phyloP scores from a whole-genome alignment of 2,797 vertebrate genomes.

The Gymnoscopelus microlampas region DNA sequence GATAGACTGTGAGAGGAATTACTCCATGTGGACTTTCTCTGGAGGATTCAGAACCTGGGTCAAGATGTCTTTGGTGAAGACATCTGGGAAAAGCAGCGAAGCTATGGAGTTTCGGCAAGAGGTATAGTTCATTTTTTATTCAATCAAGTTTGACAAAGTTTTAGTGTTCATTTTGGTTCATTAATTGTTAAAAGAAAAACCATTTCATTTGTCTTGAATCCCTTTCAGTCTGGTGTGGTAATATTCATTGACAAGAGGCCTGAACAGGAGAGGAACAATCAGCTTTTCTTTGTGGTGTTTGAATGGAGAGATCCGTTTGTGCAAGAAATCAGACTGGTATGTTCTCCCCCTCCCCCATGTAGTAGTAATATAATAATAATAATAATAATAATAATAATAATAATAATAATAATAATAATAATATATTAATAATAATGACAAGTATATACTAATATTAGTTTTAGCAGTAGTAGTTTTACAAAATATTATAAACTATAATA shows the following conservation, averaged over 20 bases:
- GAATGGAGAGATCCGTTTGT: slow-evolving; percentile 96
- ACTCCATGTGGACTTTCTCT: slow-evolving; percentile 97
- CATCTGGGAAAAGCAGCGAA: slow-evolving; percentile 86
- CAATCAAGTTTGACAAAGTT: background rate
- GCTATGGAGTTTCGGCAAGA: slow-evolving; percentile 95
- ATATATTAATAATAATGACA: too few species aligned
- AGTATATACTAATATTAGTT: too few species aligned
- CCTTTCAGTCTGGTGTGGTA: slow-evolving; percentile 90
- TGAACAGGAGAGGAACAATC: slow-evolving; percentile 70
- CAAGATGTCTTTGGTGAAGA: slow-evolving; percentile 96
- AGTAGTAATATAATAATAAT: too few species aligned
- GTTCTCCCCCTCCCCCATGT: slow-evolving; percentile 50
- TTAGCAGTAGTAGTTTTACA: too few species aligned
- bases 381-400: too few species aligned
- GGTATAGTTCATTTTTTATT: slow-evolving; percentile 68
- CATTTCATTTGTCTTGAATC: background rate
- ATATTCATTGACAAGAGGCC: slow-evolving; percentile 92
- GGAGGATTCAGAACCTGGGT: slow-evolving; percentile 98
- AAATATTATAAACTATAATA: too few species aligned
- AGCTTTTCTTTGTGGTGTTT: slow-evolving; percentile 95
- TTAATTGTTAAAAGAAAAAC: background rate
- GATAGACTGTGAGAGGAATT: slow-evolving; percentile 93
- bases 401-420: too few species aligned
- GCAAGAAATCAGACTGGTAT: slow-evolving; percentile 93
- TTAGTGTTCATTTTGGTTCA: too few species aligned